Base-by-base conservation (phyloP, 53 echinoderm and acorn worm genomes). In the Pentamera pediparva region DNA sequence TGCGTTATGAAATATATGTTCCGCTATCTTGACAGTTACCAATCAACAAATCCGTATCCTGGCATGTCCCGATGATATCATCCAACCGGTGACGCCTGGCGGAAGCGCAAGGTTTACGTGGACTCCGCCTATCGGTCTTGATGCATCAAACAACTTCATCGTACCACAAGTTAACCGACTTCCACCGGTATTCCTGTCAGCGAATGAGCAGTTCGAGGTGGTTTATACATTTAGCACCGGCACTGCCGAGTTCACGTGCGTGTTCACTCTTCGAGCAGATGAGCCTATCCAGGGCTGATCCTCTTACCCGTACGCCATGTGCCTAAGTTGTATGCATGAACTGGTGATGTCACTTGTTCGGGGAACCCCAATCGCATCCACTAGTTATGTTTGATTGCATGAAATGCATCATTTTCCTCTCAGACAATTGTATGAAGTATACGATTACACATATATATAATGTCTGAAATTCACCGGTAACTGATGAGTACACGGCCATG, bases 31-130 rank as follows among this genome's bases (percentile, higher is more conserved):
- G 37, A 52, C 39, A 69, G 60, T 69, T 29, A 26, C 10, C 6
- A 24, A 41, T 32, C 40, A 50, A 12, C 48, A 32, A 1, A 56
- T 79, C 43, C 56, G 15, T 17, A 49, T 69, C 35, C 15, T 20
- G 8, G 45, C 25, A 40, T 69, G 70, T 39, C 69, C 69, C 6
- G 34, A n/a, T 10, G 59, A 58, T 13, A 57, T 69, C 8, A 69
- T 47, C 11, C 69, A 69, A 19, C 69, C 26, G 15, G 56, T 59
- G 8, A 35, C 57, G 29, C 17, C 15, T 40, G 71, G 50, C 13
- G 71, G 67, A 25, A 24, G 29, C 27, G 30, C 57, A 59, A 36
- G 26, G 33, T 70, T 80, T 21, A 50, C 0, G 50, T 80, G 80
- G 80, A 60, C 15, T 5, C 60, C 60, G 25, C 80, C 80, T 0